Conservation (phyloP, 2,797 vertebrate species). For the Silurus aristotelis region DNA sequence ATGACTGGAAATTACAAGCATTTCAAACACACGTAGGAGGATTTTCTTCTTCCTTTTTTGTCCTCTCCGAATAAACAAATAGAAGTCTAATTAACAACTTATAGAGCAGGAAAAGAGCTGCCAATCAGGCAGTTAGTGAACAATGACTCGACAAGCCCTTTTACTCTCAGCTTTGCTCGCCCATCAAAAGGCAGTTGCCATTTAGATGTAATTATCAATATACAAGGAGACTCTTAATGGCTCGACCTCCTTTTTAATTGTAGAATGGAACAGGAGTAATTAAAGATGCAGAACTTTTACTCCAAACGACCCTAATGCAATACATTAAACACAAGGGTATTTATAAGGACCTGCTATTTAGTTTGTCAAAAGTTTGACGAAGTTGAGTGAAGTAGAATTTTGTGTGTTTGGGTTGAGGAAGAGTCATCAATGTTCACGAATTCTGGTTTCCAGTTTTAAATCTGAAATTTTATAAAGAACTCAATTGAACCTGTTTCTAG, state of each 20-base stretch:
- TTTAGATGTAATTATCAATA: conserved; percentile 28
- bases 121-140: conserved; percentile 13
- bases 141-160: conserved; percentile 28
- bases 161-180: conserved; percentile 14
- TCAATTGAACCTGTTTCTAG: background rate
- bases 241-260: conserved; percentile 27
- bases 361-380: conserved; percentile 7
- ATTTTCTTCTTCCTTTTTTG: background rate
- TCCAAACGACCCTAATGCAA: conserved; percentile 1
- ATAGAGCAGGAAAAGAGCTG: conserved; percentile 8
- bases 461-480: background rate
- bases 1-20: conserved; percentile 28
- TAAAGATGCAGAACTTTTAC: conserved; percentile 21
- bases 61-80: conserved; percentile 25
- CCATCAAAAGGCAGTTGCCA: conserved; percentile 17
- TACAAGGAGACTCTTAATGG: conserved; percentile 29
- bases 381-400: too few relatives aligned
- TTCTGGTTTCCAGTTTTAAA: background rate
- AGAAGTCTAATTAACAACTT: conserved; percentile 30
- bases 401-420: too few relatives aligned
- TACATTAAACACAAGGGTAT: conserved; percentile 3
- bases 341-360: conserved; percentile 8
- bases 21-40: conserved; percentile 14
- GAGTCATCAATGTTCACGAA: too few relatives aligned
- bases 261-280: conserved; percentile 19